Conservation (phyloP, 2,797 vertebrate species). For the Uromys caudimaculatus region DNA sequence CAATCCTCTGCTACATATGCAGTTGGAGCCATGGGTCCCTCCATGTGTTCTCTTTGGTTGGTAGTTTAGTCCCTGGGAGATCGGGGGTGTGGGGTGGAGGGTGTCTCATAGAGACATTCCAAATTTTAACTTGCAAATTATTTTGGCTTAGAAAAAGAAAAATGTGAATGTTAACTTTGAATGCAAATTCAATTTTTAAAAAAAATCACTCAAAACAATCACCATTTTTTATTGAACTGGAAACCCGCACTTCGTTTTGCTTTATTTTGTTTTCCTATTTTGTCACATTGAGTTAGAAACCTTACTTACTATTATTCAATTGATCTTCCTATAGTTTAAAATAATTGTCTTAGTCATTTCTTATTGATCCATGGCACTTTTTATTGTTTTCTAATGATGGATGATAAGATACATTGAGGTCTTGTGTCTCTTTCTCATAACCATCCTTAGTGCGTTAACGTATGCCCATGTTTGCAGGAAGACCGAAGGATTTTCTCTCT, state of each 20-base stretch:
- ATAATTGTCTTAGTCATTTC: neutral
- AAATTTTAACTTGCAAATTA: conserved; percentile 66
- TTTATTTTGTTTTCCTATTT: conserved; percentile 18
- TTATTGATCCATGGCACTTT: neutral
- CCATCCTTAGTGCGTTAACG: neutral
- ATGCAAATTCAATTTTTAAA: neutral
- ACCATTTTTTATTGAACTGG: neutral
- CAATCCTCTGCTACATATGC: neutral
- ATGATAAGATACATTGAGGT: neutral
- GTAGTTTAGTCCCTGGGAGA: neutral
- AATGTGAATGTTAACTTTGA: neutral
- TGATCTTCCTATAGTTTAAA: conserved; percentile 43
- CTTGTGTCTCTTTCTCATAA: neutral
- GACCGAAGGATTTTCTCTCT: neutral
- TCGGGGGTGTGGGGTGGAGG: too few species aligned
- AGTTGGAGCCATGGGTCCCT: neutral
- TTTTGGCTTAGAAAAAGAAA: conserved; percentile 47
- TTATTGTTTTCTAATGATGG: neutral
- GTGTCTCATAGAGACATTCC: neutral
- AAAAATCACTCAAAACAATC: neutral
- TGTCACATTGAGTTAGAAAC: neutral
- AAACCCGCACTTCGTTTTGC: neutral
- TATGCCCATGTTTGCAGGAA: neutral
- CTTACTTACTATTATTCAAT: neutral
- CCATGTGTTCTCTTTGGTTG: neutral